Evolutionary conservation across 2,797 vertebrate genomes (phyloP).

Genomic region (Platalea minor): DNA sequence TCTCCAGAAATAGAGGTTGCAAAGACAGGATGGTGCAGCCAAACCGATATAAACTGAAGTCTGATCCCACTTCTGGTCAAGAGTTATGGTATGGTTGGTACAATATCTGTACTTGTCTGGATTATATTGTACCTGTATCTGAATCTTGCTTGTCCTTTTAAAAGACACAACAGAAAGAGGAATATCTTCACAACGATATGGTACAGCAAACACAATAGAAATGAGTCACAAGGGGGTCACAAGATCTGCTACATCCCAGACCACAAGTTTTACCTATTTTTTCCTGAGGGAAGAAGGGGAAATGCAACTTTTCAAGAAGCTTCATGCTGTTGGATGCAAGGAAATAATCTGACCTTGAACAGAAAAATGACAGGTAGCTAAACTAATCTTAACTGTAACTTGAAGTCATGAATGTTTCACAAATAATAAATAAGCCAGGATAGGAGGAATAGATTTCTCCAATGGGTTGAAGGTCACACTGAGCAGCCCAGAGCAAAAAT

Average conservation of each 20-base stretch:
- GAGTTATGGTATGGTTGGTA: background rate
- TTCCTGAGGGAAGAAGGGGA: background rate
- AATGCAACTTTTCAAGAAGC: background rate
- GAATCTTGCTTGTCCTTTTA: background rate
- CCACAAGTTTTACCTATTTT: background rate
- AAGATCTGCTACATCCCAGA: background rate
- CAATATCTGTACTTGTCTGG: background rate
- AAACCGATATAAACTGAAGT: background rate
- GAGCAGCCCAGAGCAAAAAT: constrained; percentile 57
- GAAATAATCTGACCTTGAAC: background rate
- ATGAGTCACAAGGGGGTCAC: background rate
- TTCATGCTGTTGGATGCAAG: background rate
- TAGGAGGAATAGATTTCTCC: constrained; percentile 56
- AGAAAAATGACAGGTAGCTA: constrained; percentile 2
- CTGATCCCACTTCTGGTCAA: background rate
- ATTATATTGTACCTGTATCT: background rate
- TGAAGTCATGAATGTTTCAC: constrained; percentile 53
- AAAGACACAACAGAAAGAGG: background rate
- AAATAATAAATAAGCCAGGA: constrained; percentile 45
- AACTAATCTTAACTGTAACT: constrained; percentile 20
- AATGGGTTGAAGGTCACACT: constrained; percentile 33
- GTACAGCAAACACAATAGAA: background rate
- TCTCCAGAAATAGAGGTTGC: background rate
- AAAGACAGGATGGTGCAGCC: background rate
- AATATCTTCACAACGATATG: background rate